Evolutionary conservation across 2,113 vertebrate species (phyloP).

Genomic region (Sylvietta virens): DNA sequence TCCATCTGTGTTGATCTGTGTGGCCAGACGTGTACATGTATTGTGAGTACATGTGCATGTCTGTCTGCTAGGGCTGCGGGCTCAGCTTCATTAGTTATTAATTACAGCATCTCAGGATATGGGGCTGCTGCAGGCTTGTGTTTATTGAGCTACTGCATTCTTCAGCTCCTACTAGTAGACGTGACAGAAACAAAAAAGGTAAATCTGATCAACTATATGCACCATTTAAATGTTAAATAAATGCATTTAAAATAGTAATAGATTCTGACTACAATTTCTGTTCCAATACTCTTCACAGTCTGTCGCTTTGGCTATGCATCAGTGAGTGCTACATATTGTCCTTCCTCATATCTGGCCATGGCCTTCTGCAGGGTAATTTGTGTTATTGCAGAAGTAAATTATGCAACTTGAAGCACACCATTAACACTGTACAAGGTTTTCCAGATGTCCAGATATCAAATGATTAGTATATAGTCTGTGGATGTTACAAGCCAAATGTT

Average conservation of each 20-base stretch:
- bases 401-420: not conserved
- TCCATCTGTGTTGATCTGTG: not conserved
- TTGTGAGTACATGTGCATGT: not conserved
- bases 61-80: not conserved
- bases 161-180: not conserved
- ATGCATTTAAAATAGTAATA: not conserved
- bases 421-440: conserved; percentile 12
- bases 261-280: not conserved
- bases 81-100: not conserved
- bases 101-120: not conserved
- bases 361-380: conserved; percentile 9
- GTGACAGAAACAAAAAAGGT: not conserved
- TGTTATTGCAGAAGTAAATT: not conserved
- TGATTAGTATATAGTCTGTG: not conserved
- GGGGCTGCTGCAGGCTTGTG: not conserved
- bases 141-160: not conserved
- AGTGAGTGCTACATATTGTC: not conserved
- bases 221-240: not conserved
- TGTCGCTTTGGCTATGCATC: not conserved
- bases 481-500: not conserved
- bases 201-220: not conserved
- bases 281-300: not conserved
- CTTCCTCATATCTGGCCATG: not conserved
- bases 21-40: not conserved
- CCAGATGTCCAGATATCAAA: conserved; percentile 16